Percentiles rank a stretch among this genome's conserved stretches.
Conservation (phyloP, 2,797 vertebrate species). For the Avahi laniger region DNA sequence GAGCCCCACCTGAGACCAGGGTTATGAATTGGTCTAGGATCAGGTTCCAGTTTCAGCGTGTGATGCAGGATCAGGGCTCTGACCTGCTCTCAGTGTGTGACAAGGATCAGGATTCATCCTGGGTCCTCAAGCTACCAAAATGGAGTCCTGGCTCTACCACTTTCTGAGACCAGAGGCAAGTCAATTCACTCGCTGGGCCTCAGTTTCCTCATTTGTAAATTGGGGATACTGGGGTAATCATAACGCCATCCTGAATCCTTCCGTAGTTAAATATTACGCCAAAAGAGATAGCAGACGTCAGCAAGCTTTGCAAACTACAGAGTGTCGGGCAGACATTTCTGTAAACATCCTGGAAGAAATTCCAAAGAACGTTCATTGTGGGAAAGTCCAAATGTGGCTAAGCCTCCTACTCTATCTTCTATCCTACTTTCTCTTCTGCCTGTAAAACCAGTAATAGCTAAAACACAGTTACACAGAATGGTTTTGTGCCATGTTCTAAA, state of each 20-base stretch:
- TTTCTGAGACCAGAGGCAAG: neutral
- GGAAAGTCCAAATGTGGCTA: constrained; percentile 6
- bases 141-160: neutral
- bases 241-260: neutral
- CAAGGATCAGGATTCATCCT: neutral
- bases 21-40: neutral
- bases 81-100: neutral
- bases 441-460: constrained; percentile 22
- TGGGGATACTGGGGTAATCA: neutral
- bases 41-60: neutral
- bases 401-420: neutral
- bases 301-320: constrained; percentile 2
- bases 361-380: constrained; percentile 27
- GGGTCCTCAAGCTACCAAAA: neutral
- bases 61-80: neutral
- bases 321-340: constrained; percentile 3
- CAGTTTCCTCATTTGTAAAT: constrained; percentile 28
- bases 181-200: neutral
- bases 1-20: neutral
- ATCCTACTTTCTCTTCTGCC: neutral
- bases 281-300: neutral
- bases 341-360: constrained; percentile 13
- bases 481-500: neutral
- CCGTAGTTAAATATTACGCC: neutral
- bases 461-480: neutral